Conservation (phyloP, 2,797 vertebrate genomes). For the Acropternis orthonyx region DNA sequence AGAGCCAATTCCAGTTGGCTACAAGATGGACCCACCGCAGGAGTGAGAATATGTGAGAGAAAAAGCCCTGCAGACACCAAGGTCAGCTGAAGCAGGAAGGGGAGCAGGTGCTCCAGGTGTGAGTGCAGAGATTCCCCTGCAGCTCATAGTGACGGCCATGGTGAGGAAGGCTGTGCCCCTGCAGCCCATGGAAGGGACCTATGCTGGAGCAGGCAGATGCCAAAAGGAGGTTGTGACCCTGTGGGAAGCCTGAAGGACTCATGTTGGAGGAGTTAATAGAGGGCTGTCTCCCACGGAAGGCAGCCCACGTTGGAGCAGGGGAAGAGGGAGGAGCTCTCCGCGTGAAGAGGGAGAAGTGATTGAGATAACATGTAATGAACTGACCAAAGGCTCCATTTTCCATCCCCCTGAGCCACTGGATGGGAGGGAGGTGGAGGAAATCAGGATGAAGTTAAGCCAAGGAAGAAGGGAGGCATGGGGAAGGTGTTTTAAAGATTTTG, state of each 20-base stretch:
- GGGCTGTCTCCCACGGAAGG: background rate
- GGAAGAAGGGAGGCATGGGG: background rate
- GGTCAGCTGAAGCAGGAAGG: background rate
- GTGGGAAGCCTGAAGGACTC: background rate
- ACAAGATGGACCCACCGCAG: background rate
- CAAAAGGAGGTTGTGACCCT: background rate
- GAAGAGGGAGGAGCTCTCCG: background rate
- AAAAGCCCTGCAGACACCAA: background rate
- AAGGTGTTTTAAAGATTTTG: background rate
- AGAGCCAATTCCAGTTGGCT: background rate
- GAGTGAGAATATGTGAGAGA: background rate
- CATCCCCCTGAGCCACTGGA: background rate
- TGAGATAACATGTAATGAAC: background rate
- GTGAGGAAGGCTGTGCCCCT: background rate
- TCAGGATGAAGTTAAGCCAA: background rate
- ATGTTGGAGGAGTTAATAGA: background rate
- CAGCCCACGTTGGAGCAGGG: background rate
- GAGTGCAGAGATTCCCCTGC: background rate
- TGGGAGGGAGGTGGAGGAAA: background rate
- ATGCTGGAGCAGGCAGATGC: background rate
- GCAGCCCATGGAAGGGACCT: background rate
- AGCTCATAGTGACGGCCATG: fast-evolving
- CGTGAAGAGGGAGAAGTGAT: background rate
- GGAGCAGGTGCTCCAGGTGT: fast-evolving
- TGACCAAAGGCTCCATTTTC: background rate